These are phyloP conservation scores for Ascaphus truei DNA, from an alignment of 2,113 vertebrate species.

Conservation along the genomic window DNA sequence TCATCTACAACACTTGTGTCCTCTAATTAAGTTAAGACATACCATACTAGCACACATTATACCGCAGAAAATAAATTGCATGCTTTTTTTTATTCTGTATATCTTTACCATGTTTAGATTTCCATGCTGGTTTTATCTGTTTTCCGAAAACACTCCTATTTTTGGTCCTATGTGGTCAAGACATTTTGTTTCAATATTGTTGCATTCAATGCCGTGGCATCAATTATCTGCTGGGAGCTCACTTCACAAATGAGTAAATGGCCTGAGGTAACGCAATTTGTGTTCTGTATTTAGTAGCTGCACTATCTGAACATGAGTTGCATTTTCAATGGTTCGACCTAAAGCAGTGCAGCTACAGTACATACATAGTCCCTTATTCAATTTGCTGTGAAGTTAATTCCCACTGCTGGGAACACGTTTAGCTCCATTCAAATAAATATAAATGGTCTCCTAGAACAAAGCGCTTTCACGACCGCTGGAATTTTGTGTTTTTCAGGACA, in stretches of 20 bases:
- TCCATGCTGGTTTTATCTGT: slow-evolving; percentile 6
- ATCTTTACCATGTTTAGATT: neutral
- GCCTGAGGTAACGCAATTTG: slow-evolving; percentile 4
- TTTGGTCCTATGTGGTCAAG: too few relatives aligned
- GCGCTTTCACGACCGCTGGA: too few relatives aligned
- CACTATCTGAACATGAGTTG: neutral
- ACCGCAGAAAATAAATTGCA: slow-evolving; percentile 4
- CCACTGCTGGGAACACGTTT: too few relatives aligned
- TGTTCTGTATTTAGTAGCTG: slow-evolving; percentile 8
- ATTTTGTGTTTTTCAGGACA: too few relatives aligned
- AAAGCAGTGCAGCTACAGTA: neutral
- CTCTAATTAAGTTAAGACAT: slow-evolving; percentile 21
- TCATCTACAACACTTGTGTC: neutral
- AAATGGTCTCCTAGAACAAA: too few relatives aligned
- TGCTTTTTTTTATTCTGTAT: neutral
- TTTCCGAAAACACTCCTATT: neutral
- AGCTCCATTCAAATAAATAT: too few relatives aligned
- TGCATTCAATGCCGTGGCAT: slow-evolving; percentile 6
- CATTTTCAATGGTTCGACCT: neutral
- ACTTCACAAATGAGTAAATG: slow-evolving; percentile 18
- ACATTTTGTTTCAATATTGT: slow-evolving; percentile 8
- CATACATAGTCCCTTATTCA: neutral
- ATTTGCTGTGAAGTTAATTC: slow-evolving; percentile 16
- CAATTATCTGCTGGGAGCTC: slow-evolving; percentile 17
- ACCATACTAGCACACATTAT: slow-evolving; percentile 21